A percentile compares a stretch with the other conserved stretches of the same genome.
Evolutionary conservation across 2,797 vertebrate genomes (phyloP).

Genomic region (Gambelia wislizenii): DNA sequence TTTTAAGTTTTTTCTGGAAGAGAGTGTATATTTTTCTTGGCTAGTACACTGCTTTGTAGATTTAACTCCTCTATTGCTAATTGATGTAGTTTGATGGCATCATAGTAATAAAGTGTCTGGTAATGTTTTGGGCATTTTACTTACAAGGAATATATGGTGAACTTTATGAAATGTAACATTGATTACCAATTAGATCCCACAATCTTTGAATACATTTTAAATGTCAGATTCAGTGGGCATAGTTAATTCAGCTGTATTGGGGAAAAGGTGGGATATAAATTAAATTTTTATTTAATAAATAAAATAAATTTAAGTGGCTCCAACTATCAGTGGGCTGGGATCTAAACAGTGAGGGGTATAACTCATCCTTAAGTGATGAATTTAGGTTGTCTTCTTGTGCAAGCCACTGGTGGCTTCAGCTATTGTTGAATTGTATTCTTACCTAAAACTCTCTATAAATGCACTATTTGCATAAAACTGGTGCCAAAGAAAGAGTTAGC

Average conservation of each 20-base stretch:
- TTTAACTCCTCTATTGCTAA: neutral
- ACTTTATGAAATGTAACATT: neutral
- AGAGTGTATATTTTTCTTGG: neutral
- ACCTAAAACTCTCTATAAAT: neutral
- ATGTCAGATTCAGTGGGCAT: neutral
- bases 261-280: too few species aligned
- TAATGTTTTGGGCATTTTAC: neutral
- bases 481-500: neutral
- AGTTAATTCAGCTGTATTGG: too few species aligned
- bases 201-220: neutral
- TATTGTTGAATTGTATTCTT: neutral
- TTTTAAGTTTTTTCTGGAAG: neutral
- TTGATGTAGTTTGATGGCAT: neutral
- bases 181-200: neutral
- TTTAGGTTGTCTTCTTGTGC: neutral
- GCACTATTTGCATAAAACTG: neutral
- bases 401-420: neutral
- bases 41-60: neutral
- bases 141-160: neutral
- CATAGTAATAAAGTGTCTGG: neutral
- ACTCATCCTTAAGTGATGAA: too few species aligned
- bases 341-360: too few species aligned
- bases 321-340: too few species aligned
- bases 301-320: too few species aligned
- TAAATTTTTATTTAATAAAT: too few species aligned